Conservation (phyloP, 2,888 invertebrate species). For the Platycheirus albimanus region DNA sequence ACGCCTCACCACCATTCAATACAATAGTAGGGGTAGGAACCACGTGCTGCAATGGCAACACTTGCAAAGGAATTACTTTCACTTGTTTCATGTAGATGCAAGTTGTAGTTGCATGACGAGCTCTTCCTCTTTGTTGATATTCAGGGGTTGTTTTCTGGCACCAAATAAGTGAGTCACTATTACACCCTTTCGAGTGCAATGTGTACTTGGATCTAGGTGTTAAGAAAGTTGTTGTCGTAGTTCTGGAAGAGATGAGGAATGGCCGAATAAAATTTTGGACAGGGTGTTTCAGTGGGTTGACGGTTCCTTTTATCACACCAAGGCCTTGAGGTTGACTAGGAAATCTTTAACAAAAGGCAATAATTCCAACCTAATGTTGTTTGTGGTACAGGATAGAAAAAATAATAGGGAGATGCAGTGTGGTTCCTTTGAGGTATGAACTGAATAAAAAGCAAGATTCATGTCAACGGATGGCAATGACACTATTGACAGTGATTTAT, state of each 20-base stretch:
- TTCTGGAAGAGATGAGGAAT: not conserved
- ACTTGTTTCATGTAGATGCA: too few relatives aligned
- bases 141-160: too few relatives aligned
- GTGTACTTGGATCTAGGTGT: not conserved
- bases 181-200: not conserved
- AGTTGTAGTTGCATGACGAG: too few relatives aligned
- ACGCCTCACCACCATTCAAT: too few relatives aligned
- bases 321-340: not conserved
- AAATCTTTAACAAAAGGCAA: not conserved
- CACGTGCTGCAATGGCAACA: too few relatives aligned
- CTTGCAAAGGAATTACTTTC: too few relatives aligned
- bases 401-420: conserved; percentile 36
- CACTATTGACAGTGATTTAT: conserved; percentile 83
- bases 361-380: conserved; percentile 1
- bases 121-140: too few relatives aligned
- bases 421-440: conserved; percentile 32
- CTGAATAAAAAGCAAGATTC: conserved; percentile 11
- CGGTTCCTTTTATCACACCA: not conserved
- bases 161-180: not conserved
- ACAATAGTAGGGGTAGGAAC: too few relatives aligned
- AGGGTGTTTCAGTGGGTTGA: not conserved
- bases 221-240: not conserved
- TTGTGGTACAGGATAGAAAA: not conserved
- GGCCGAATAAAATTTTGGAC: not conserved
- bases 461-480: conserved; percentile 78